phyloP scores from a whole-genome alignment of 1,140 invertebrate genomes.

The Stenopsyche tienmushanensis region DNA sequence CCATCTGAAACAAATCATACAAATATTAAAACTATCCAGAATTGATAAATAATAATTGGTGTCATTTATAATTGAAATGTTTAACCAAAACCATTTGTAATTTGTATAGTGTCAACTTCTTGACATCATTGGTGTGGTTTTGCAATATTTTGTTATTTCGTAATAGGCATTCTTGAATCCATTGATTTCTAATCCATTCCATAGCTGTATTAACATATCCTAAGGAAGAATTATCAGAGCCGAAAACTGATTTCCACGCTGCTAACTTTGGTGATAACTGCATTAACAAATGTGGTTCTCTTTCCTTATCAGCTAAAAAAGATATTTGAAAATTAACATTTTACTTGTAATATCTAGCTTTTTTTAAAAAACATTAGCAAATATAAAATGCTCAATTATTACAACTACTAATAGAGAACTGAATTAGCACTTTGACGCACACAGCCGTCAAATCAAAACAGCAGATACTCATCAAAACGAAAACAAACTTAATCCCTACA shows the following conservation, averaged over 20 bases:
- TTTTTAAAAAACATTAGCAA: not conserved
- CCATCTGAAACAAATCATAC: conserved; percentile 2
- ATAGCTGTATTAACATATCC: conserved; percentile 6
- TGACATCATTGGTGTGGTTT: not conserved
- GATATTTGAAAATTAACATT: not conserved
- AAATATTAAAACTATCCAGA: not conserved
- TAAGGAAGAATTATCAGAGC: not conserved
- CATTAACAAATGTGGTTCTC: not conserved
- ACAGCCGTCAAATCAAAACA: too few species aligned
- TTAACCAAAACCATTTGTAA: conserved; percentile 15
- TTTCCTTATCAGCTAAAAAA: conserved; percentile 16
- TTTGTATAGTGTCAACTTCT: not conserved
- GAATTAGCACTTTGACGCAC: too few species aligned
- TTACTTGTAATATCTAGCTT: not conserved
- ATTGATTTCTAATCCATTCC: not conserved
- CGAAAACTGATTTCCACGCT: conserved; percentile 9
- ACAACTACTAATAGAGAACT: too few species aligned
- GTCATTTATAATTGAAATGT: not conserved
- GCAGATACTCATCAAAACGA: too few species aligned
- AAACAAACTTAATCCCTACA: too few species aligned
- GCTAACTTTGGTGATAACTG: conserved; percentile 12
- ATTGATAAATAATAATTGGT: not conserved
- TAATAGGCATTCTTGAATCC: conserved; percentile 7
- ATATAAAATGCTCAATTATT: too few species aligned
- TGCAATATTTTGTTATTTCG: not conserved